Evolutionary conservation across 2,797 vertebrate species (phyloP).

Genomic region (Crocidura indochinensis): DNA sequence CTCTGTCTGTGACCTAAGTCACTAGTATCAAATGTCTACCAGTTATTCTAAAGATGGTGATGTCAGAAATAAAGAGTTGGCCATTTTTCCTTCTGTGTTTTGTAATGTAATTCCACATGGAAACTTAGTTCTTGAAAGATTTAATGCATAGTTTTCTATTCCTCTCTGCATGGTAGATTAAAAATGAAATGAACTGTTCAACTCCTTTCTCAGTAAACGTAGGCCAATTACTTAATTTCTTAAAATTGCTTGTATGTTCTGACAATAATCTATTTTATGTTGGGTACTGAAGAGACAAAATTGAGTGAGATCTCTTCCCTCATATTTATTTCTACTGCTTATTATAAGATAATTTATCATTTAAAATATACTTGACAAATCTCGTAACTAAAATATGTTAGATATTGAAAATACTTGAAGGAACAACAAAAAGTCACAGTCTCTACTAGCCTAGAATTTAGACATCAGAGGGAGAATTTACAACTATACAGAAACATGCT

Average conservation of each 20-base stretch:
- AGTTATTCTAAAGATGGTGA: slow-evolving; percentile 73
- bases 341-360: slow-evolving; percentile 21
- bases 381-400: slow-evolving; percentile 7
- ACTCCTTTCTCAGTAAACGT: neutral
- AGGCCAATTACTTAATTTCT: slow-evolving; percentile 33
- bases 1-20: slow-evolving; percentile 82
- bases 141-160: neutral
- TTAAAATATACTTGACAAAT: slow-evolving; percentile 18
- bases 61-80: slow-evolving; percentile 71
- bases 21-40: slow-evolving; percentile 69
- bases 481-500: neutral
- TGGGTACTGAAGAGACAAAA: neutral
- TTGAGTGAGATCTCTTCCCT: slow-evolving; percentile 26
- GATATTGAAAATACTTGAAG: neutral
- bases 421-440: neutral
- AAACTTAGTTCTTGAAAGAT: slow-evolving; percentile 60
- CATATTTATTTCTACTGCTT: neutral
- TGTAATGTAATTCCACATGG: slow-evolving; percentile 62
- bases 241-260: slow-evolving; percentile 34
- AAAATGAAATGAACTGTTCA: slow-evolving; percentile 42
- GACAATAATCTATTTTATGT: neutral
- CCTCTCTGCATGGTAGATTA: neutral
- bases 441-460: neutral
- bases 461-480: neutral
- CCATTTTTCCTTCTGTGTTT: slow-evolving; percentile 68